Evolutionary conservation across 2,113 vertebrate species (phyloP), one percentile per base, ranked within the genome.

Genomic region (Eublepharis macularius): DNA sequence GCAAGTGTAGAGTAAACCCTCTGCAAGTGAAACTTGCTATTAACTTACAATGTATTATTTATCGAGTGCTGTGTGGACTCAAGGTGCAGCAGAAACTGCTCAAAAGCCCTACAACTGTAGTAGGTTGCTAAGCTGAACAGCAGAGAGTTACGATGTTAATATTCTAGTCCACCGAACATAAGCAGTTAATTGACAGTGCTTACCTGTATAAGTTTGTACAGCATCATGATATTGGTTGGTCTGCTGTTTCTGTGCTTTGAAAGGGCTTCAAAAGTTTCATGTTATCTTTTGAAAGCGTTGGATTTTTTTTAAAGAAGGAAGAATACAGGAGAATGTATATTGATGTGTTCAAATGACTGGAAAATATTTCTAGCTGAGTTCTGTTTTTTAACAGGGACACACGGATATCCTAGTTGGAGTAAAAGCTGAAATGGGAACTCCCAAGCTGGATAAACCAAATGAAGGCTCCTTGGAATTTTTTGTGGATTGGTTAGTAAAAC

Each of bases 391-490:
- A 65, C 91, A 99, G 99, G 99, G 99, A 0, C 97, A 98, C 93
- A 99, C 98, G 2, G 98, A 97, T 75, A 96, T 99, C 88, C 94
- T 99, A 49, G 98, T 99, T 19, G 98, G 99, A 47, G 93, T 99
- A 85, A 99, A 99, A 91, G 98, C 98, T 79, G 99, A 99, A 94
- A 98, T 99, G 93, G 98, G 98, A 70, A 97, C 95, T n/a, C 99
- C 99, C 0, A 98, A 94, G 91, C 96, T 98, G 68, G 94, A 97
- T 91, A 96, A 96, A 6, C 97, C 98, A 81, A 85, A 97, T 5
- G 97, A 99, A 96, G 98, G 98, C 11, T 99, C 97, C 92, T 65
- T 99, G 95, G 99, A 99, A 92, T 99, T 99, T 91, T 99, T 98
- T 85, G 98, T 99, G 34, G 98, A 99, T 91, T 99, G 99, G 99